Base-by-base conservation (phyloP, 1,140 invertebrate genomes). In the Leptinotarsa texana region DNA sequence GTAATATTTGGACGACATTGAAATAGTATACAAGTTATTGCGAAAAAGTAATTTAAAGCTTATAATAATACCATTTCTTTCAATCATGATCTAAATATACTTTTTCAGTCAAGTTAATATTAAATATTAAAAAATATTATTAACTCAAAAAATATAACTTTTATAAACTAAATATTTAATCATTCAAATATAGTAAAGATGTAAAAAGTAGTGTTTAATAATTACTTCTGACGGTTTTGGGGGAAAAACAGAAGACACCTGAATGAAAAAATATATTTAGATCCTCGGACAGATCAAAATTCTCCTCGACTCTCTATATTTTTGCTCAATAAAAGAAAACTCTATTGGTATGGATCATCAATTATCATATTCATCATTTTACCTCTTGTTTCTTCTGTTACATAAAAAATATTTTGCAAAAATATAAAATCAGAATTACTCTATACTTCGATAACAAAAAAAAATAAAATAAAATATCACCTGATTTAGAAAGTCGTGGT, bases 401-500 rank as follows among this genome's bases (percentile, higher is more conserved):
- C 3, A 68, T 13, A 68, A 69, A 48, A 11, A 51, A 69, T 21
- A 69, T 49, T 33, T 8, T 47, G 5, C 42, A 69, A 21, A 48
- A 48, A 49, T 49, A 33, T 49, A 69, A 48, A 49, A 18, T 69
- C 68, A 49, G 68, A 69, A 69, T 69, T n/a, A 69, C 68, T 69
- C 68, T 48, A 69, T 69, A 69, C 68, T 69, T 69, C 68, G 15
- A 69, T 69, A 49, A 69, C 68, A 42, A 15, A 21, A 69, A 18
- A 69, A 33, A 69, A 42, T 17, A 69, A 69, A 24, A 66, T 66
- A 17, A 66, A 66, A 21, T 17, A 69, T 72, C 49, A 72, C 69
- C 47, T 61, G 42, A 33, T 47, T 85, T 81, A 89, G 84, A 90
- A 89, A 75, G 87, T 88, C 17, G 88, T 88, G 57, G 89, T 87